Conservation (phyloP, 1,140 invertebrate species). For the Procambarus clarkii region DNA sequence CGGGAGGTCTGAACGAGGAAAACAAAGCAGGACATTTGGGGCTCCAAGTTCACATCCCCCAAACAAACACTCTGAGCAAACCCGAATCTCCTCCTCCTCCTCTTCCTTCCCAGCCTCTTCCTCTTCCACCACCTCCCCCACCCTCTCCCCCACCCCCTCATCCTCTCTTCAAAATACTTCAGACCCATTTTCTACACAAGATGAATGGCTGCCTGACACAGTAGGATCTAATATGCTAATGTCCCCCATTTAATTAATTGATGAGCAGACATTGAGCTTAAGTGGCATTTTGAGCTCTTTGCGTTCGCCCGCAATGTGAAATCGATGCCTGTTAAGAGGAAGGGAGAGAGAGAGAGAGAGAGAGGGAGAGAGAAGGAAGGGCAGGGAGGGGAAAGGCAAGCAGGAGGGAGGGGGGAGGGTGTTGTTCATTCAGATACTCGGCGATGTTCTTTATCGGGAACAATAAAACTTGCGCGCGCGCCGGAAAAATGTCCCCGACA, state of each 20-base stretch:
- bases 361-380: neutral
- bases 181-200: slow-evolving; percentile 63
- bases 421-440: slow-evolving; percentile 65
- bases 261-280: slow-evolving; percentile 69
- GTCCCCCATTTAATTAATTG: slow-evolving; percentile 70
- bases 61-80: slow-evolving; percentile 49
- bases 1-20: slow-evolving; percentile 18
- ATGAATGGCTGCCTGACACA: slow-evolving; percentile 68
- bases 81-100: neutral
- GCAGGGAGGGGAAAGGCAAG: neutral
- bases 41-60: slow-evolving; percentile 53
- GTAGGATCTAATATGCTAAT: slow-evolving; percentile 69
- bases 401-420: slow-evolving; percentile 6
- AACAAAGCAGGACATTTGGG: slow-evolving; percentile 58
- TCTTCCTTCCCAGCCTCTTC: neutral
- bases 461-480: slow-evolving; percentile 44
- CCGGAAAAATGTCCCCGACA: slow-evolving; percentile 34
- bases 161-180: slow-evolving; percentile 64
- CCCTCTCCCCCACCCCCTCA: slow-evolving; percentile 21
- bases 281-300: slow-evolving; percentile 68
- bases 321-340: slow-evolving; percentile 67
- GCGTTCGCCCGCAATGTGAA: slow-evolving; percentile 65
- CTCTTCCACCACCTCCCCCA: slow-evolving; percentile 9
- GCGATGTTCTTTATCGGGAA: slow-evolving; percentile 55
- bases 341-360: slow-evolving; percentile 9